Base-by-base conservation (phyloP, 2,888 invertebrate species). In the Dyspetes luteomarginatus region DNA sequence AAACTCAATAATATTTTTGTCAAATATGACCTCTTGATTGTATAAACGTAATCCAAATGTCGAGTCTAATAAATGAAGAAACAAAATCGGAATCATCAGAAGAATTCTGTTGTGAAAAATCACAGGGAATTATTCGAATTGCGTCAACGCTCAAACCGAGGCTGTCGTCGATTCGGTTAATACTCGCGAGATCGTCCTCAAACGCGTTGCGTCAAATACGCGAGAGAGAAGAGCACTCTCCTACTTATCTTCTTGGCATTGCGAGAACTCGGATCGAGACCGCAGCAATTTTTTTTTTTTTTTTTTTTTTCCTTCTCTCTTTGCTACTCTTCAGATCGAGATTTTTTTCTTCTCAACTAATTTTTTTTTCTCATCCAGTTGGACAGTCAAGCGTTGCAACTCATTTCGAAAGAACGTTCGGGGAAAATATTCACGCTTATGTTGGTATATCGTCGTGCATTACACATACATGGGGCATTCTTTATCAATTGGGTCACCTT, bases 201-300 rank as follows among this genome's bases (percentile, higher is more conserved):
- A n/a, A 52, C 41, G 67, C 67, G 52, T 67, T 67, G 52, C 67
- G 67, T 67, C 67, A 55, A 67, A 67, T 24, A 5, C 0, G 45
- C 15, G 65, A 52, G 24, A 52, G 15, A 67, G 52, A 67, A 9
- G 15, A 55, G 30, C 9, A 41, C 19, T 36, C 52, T 5, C 7
- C 52, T 62, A 36, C 36, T 36, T 36, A 36, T 3, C 12, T 36
- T 0, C 19, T 15, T 22, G 48, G 68, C 64, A 71, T 71, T 55
- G 71, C 71, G 60, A 43, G 72, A 78, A 60, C 72, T 36, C 36
- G 36, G 9, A 36, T 36, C 55, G 67, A 65, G 67, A 60, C 67
- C 72, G 58, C 67, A 78, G 17, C 2, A 43, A 72, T 77, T 17
- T 68, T 45, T 30, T n/a, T 24, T 9, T 24, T 26, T 45, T 12